Evolutionary conservation across 2,797 vertebrate species (phyloP).

Genomic region (Tapirus indicus): DNA sequence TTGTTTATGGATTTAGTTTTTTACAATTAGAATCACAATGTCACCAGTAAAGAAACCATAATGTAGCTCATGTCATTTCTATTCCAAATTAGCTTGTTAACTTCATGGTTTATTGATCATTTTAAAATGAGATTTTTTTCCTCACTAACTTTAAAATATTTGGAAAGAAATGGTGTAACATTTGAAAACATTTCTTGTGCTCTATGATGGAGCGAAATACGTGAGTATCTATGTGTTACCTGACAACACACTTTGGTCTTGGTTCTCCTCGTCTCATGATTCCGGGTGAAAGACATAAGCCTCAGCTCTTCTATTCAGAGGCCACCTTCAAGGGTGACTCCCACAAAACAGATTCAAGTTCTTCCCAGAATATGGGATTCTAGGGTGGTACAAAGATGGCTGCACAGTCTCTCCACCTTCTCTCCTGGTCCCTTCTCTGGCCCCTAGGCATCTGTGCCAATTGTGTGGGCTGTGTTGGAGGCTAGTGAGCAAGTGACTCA

Average conservation of each 20-base stretch:
- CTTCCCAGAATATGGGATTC: neutral
- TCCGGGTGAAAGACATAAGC: neutral
- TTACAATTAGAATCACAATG: neutral
- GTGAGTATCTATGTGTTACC: neutral
- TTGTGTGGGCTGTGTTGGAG: neutral
- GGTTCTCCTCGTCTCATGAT: neutral
- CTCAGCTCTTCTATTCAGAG: neutral
- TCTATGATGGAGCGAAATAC: neutral
- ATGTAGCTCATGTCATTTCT: neutral
- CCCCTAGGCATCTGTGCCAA: neutral
- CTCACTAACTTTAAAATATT: slow-evolving; percentile 60
- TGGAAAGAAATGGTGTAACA: slow-evolving; percentile 5
- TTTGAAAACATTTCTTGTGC: neutral
- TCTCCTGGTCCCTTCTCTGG: neutral
- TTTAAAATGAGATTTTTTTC: slow-evolving; percentile 52
- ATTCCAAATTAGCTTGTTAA: slow-evolving; percentile 46
- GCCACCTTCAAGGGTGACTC: neutral
- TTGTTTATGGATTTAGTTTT: neutral
- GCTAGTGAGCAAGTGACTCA: neutral
- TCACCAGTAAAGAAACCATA: slow-evolving; percentile 18
- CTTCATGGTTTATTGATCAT: slow-evolving; percentile 3
- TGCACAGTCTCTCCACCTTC: neutral
- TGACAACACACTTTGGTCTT: neutral
- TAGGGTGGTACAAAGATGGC: neutral
- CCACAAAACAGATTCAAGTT: neutral